Percentiles rank a stretch among this genome's conserved stretches.
Evolutionary conservation across 1,140 invertebrate genomes (phyloP).

Genomic region (Ephestia elutella): DNA sequence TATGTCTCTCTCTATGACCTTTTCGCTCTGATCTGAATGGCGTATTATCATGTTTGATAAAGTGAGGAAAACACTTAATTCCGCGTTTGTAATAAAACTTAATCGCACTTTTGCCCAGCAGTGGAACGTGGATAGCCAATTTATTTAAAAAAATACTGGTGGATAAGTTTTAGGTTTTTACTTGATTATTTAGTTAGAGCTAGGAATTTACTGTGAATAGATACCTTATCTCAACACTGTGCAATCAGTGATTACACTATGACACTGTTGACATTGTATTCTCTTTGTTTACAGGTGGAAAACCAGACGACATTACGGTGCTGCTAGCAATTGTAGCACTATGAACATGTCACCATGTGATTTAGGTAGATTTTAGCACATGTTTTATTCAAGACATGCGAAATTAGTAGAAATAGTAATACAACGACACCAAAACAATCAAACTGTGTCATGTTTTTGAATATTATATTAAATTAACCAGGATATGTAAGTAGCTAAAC

Average conservation of each 20-base stretch:
- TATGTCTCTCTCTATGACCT: too few relatives aligned
- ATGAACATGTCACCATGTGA: constrained; percentile 73
- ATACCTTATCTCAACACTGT: not conserved
- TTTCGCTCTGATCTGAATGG: too few relatives aligned
- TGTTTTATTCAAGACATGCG: constrained; percentile 37
- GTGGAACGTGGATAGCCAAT: too few relatives aligned
- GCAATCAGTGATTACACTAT: not conserved
- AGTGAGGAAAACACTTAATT: too few relatives aligned
- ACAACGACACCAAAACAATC: constrained; percentile 55
- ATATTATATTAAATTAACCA: constrained; percentile 7
- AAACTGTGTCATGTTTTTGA: constrained; percentile 27
- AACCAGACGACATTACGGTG: constrained; percentile 98
- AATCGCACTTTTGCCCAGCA: too few relatives aligned
- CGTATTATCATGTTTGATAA: too few relatives aligned
- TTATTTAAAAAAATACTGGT: too few relatives aligned
- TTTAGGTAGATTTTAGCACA: constrained; percentile 42
- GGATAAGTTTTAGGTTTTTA: too few relatives aligned
- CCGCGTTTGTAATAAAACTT: too few relatives aligned
- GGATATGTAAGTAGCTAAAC: constrained; percentile 7
- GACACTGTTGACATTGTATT: constrained; percentile 19
- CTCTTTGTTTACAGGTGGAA: constrained; percentile 86
- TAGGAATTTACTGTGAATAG: not conserved
- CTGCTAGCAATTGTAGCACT: constrained; percentile 91
- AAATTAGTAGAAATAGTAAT: constrained; percentile 45
- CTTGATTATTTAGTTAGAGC: not conserved